These are phyloP conservation scores for Alcis repandata DNA, from an alignment of 2,888 invertebrate species.

Conservation along the genomic window DNA sequence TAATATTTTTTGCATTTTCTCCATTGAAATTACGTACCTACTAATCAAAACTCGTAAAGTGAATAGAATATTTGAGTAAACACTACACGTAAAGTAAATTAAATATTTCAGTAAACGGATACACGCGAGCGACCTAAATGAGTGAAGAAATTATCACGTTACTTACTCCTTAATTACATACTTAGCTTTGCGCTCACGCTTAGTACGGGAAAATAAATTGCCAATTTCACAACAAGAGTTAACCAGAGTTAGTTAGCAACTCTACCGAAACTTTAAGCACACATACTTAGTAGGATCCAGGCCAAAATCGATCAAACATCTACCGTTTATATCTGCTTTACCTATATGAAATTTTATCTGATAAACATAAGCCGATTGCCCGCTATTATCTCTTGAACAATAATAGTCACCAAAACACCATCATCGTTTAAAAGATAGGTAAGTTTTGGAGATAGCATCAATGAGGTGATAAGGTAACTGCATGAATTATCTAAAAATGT, in stretches of 20 bases:
- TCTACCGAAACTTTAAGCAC: constrained; percentile 9
- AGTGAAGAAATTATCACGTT: constrained; percentile 16
- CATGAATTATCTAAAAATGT: constrained; percentile 5
- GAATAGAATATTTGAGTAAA: no score
- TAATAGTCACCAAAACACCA: constrained; percentile 60
- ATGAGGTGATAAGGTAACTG: constrained; percentile 21
- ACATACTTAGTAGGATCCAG: constrained; percentile 24
- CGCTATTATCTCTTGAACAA: constrained; percentile 66
- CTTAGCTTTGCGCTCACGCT: constrained; percentile 2
- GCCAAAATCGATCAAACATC: constrained; percentile 67
- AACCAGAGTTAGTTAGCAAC: constrained; percentile 11
- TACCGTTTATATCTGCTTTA: constrained; percentile 53
- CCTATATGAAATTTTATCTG: constrained; percentile 65
- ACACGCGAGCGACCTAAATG: not conserved
- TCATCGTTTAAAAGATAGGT: constrained; percentile 46
- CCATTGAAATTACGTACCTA: no score
- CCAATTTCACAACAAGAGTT: constrained; percentile 31
- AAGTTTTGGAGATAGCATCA: constrained; percentile 27
- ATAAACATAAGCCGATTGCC: constrained; percentile 72
- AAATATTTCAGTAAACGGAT: constrained; percentile 1
- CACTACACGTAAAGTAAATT: constrained; percentile 6
- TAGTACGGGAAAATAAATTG: constrained; percentile 28
- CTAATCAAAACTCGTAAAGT: no score
- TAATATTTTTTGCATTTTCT: no score
- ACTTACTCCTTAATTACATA: constrained; percentile 15